Evolutionary conservation across 1,140 invertebrate genomes (phyloP).

Genomic region (Orchesella cincta): DNA sequence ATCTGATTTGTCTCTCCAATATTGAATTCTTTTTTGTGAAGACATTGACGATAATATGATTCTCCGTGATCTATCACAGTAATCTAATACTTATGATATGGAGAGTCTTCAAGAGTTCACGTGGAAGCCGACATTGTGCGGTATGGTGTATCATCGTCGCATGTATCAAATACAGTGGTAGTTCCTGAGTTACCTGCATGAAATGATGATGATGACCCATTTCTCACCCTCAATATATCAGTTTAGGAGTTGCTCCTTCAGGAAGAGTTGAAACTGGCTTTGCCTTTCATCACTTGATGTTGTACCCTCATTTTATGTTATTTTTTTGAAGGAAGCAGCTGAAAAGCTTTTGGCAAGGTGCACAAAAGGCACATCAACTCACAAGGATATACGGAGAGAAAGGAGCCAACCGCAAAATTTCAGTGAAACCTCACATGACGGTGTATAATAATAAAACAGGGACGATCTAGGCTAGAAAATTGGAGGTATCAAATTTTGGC

Average conservation of each 20-base stretch:
- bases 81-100: conserved; percentile 4
- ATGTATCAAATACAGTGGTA: too few species aligned
- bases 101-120: too few species aligned
- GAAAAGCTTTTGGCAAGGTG: background rate
- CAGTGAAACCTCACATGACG: background rate
- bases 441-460: background rate
- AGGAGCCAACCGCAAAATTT: background rate
- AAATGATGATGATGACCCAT: too few species aligned
- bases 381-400: background rate
- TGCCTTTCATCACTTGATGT: background rate
- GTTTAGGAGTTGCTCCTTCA: background rate
- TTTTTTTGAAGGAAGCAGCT: background rate
- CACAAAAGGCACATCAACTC: background rate
- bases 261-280: background rate
- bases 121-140: too few species aligned
- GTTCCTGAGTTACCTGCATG: too few species aligned
- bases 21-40: too few species aligned
- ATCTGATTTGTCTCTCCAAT: too few species aligned
- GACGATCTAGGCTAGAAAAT: background rate
- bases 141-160: too few species aligned
- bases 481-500: conserved; percentile 17
- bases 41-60: background rate
- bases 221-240: background rate
- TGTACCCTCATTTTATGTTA: background rate
- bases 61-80: conserved; percentile 8